Evolutionary conservation across 2,113 vertebrate genomes (phyloP).

Genomic region (Gracilinanus agilis): DNA sequence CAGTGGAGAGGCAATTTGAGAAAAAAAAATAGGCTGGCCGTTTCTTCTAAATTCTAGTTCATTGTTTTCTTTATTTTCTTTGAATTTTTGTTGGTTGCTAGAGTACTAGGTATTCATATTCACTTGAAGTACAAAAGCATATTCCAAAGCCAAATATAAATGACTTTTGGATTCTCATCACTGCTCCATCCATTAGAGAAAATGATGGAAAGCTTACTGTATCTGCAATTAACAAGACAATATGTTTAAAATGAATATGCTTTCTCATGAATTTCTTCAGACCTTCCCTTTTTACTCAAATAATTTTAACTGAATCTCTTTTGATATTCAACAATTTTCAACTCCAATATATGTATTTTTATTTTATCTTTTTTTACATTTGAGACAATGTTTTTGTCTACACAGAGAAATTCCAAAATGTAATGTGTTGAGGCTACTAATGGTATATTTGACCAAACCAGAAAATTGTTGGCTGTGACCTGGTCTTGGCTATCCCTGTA

Average conservation of each 20-base stretch:
- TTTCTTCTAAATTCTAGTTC: background rate
- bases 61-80: background rate
- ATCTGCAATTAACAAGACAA: background rate
- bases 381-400: background rate
- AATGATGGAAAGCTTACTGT: slow-evolving; percentile 17
- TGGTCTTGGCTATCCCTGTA: background rate
- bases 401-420: background rate
- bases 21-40: background rate
- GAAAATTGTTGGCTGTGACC: background rate
- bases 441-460: background rate
- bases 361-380: background rate
- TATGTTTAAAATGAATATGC: background rate
- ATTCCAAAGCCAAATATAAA: background rate
- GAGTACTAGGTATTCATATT: background rate
- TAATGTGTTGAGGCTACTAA: background rate
- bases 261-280: background rate
- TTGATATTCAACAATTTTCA: background rate
- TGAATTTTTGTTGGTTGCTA: background rate
- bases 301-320: background rate
- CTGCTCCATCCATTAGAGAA: background rate
- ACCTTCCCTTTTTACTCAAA: background rate
- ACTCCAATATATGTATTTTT: background rate
- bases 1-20: background rate
- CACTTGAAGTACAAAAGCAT: slow-evolving; percentile 7
- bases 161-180: background rate